Conservation (phyloP, 2,888 invertebrate genomes). For the Fragum whitleyi region DNA sequence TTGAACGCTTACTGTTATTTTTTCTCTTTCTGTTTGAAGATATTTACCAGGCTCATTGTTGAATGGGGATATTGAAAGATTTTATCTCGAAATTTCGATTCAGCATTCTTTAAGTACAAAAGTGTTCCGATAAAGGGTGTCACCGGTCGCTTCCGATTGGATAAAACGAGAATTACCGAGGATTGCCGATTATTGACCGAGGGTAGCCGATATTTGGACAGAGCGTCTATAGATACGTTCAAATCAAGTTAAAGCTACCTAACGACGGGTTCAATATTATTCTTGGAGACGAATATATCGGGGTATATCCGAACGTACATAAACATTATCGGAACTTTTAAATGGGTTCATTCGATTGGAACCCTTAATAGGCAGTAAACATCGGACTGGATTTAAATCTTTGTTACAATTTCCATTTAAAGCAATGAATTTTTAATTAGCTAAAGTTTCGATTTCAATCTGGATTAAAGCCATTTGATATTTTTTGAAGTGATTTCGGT, state of each 20-base stretch:
- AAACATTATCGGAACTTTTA: constrained; percentile 36
- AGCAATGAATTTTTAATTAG: not conserved
- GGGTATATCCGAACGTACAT: constrained; percentile 37
- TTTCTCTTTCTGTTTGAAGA: too few relatives aligned
- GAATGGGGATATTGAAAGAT: too few relatives aligned
- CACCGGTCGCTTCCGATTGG: not conserved
- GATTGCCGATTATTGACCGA: constrained; percentile 38
- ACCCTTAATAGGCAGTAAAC: not conserved
- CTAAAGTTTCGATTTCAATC: not conserved
- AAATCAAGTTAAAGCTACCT: constrained; percentile 53
- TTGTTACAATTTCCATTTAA: constrained; percentile 10
- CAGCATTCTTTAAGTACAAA: too few relatives aligned
- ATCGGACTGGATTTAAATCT: not conserved
- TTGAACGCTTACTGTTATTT: too few relatives aligned
- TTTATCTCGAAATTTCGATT: too few relatives aligned
- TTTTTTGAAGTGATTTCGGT: not conserved
- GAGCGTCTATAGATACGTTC: constrained; percentile 65
- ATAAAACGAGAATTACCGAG: not conserved
- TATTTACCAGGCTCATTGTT: too few relatives aligned
- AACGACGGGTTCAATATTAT: constrained; percentile 57
- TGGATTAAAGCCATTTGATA: not conserved
- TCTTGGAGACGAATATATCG: constrained; percentile 40
- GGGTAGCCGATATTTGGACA: constrained; percentile 51
- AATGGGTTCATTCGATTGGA: constrained; percentile 13
- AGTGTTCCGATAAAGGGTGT: too few relatives aligned